phyloP scores from a whole-genome alignment of 1,140 invertebrate genomes.

The Drosophila kikkawai region DNA sequence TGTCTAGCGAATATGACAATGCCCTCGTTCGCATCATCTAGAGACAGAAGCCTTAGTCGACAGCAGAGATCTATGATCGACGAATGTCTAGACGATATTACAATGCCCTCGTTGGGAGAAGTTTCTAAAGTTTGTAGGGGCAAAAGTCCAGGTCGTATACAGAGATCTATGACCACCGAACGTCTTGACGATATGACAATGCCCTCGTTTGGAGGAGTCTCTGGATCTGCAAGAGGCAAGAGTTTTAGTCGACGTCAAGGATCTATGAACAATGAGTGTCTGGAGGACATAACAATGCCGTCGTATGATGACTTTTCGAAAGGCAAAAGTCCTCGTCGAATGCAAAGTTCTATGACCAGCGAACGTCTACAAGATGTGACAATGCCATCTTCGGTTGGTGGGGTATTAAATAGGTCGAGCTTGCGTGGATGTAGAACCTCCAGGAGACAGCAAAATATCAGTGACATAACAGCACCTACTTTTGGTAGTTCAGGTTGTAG shows the following conservation, averaged over 20 bases:
- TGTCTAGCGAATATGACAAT: constrained; percentile 22
- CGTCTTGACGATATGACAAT: constrained; percentile 24
- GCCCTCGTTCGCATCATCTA: not conserved
- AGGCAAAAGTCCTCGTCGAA: not conserved
- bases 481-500: constrained; percentile 1
- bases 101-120: not conserved
- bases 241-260: not conserved
- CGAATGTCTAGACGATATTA: constrained; percentile 27
- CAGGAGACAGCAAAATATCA: not conserved
- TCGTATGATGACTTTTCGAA: not conserved
- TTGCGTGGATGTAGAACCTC: not conserved
- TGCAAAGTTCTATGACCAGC: not conserved
- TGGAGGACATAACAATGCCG: constrained; percentile 27
- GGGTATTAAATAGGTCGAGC: not conserved
- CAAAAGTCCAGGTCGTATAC: not conserved
- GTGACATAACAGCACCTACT: not conserved
- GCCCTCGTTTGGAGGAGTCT: constrained; percentile 7
- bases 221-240: not conserved
- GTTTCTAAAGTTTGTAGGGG: not conserved
- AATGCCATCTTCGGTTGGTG: constrained; percentile 10
- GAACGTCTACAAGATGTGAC: constrained; percentile 24
- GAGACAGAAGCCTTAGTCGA: not conserved
- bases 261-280: constrained; percentile 2
- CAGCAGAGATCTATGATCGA: not conserved
- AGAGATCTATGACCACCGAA: constrained; percentile 11